These are phyloP conservation scores for Diacarnus erythraeanus DNA, from an alignment of 37 sponge, comb jelly and placozoan genomes.

Conservation along the genomic window DNA sequence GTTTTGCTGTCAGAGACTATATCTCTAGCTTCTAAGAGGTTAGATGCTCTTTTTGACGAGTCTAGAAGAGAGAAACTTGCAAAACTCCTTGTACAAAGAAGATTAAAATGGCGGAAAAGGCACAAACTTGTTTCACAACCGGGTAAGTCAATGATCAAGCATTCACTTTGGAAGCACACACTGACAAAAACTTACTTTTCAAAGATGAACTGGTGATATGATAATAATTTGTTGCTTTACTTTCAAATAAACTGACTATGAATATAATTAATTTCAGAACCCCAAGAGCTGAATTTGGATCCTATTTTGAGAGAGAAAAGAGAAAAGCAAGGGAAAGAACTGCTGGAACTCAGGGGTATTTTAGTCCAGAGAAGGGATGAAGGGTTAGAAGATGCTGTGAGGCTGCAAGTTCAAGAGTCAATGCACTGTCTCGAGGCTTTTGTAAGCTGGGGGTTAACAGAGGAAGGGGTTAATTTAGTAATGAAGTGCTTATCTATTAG, in stretches of 20 bases:
- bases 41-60: neutral
- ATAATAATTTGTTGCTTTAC: neutral
- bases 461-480: too few relatives aligned
- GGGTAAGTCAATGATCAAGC: too few relatives aligned
- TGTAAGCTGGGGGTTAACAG: too few relatives aligned
- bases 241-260: neutral
- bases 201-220: neutral
- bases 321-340: neutral
- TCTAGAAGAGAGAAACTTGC: slow-evolving; percentile 1
- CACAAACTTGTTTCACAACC: neutral
- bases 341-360: neutral
- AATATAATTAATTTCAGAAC: too few relatives aligned
- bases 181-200: neutral
- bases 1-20: neutral
- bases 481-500: neutral
- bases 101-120: slow-evolving; percentile 24
- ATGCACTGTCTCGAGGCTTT: too few relatives aligned
- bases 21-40: neutral
- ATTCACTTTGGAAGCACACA: neutral
- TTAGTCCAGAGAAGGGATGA: slow-evolving; percentile 6
- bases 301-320: slow-evolving; percentile 23
- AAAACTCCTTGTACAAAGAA: slow-evolving; percentile 18
- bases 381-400: slow-evolving; percentile 5
- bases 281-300: neutral
- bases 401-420: slow-evolving; percentile 3